Conservation (phyloP, 2,888 invertebrate species). For the Harmothoe impar region DNA sequence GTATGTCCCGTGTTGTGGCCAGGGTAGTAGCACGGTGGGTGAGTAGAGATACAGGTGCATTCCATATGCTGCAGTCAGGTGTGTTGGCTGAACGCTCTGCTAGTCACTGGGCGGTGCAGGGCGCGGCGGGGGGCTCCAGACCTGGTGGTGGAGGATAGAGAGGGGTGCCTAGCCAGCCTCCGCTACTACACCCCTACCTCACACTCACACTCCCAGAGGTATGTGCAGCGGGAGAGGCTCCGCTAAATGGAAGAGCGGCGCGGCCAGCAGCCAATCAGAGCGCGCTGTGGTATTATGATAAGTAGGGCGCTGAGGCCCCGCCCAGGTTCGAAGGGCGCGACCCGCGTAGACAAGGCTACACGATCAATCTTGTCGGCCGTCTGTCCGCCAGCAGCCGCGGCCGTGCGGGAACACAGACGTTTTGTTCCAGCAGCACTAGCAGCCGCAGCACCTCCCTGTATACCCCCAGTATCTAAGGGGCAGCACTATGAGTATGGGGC, state of each 20-base stretch:
- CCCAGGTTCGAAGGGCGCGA: constrained; percentile 64
- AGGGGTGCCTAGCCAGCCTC: not conserved
- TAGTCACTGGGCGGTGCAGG: not conserved
- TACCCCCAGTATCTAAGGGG: not conserved
- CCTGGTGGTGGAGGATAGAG: too few species aligned
- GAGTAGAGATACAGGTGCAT: constrained; percentile 30
- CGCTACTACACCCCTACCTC: not conserved
- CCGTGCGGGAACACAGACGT: constrained; percentile 37
- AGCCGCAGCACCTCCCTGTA: not conserved
- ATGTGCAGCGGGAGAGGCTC: constrained; percentile 33
- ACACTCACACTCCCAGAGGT: constrained; percentile 9
- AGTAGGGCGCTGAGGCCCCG: constrained; percentile 36
- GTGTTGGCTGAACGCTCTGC: constrained; percentile 1
- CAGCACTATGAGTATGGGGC: not conserved
- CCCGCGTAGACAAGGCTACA: constrained; percentile 57
- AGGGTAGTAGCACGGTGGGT: too few species aligned
- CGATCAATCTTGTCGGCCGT: constrained; percentile 66
- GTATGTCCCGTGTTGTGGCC: too few species aligned
- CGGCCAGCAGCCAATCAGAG: constrained; percentile 58
- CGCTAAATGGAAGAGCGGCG: constrained; percentile 54
- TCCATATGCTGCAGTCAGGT: constrained; percentile 42
- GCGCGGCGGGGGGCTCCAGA: not conserved
- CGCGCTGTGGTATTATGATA: constrained; percentile 47
- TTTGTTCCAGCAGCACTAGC: constrained; percentile 19
- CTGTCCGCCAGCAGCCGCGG: constrained; percentile 27